Percentiles rank a stretch among this genome's conserved stretches.
These are phyloP conservation scores for Camponotus vicinus DNA, from an alignment of 1,140 invertebrate genomes.

Conservation along the genomic window DNA sequence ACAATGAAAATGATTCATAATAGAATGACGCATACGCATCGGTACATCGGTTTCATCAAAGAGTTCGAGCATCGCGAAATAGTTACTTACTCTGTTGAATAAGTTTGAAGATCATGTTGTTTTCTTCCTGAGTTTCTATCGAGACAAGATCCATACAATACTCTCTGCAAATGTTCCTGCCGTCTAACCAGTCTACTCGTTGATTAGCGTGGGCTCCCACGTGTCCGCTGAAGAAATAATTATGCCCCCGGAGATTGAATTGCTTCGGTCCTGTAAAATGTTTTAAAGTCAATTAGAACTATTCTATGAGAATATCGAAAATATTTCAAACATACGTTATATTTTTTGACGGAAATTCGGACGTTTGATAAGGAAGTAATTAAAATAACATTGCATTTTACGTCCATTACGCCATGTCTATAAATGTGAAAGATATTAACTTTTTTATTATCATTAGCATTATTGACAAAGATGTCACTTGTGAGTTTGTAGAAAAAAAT, in stretches of 20 bases:
- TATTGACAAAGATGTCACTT: slow-evolving; percentile 38
- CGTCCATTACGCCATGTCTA: slow-evolving; percentile 7
- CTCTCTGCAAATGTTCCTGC: slow-evolving; percentile 95
- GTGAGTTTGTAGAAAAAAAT: background rate
- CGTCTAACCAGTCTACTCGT: slow-evolving; percentile 96
- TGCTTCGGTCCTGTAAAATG: slow-evolving; percentile 93
- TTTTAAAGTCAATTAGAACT: background rate
- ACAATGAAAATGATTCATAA: slow-evolving; percentile 40
- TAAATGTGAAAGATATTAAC: slow-evolving; percentile 47
- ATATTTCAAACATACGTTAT: background rate
- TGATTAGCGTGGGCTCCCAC: slow-evolving; percentile 91
- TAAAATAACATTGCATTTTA: slow-evolving; percentile 17
- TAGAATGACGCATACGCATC: background rate
- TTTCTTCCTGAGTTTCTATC: slow-evolving; percentile 95
- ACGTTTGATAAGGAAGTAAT: background rate
- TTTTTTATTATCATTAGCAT: slow-evolving; percentile 27
- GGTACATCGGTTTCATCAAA: background rate
- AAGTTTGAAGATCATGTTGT: slow-evolving; percentile 94
- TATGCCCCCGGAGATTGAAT: slow-evolving; percentile 94
- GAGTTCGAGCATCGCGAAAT: background rate
- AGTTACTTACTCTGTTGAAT: slow-evolving; percentile 92
- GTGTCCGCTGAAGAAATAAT: slow-evolving; percentile 96
- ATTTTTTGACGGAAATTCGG: background rate
- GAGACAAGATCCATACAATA: slow-evolving; percentile 97
- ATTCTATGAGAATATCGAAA: background rate